Percentiles rank a stretch among this genome's conserved stretches.
Evolutionary conservation across 2,797 vertebrate genomes (phyloP).

Genomic region (Sebastes hopkinsi): DNA sequence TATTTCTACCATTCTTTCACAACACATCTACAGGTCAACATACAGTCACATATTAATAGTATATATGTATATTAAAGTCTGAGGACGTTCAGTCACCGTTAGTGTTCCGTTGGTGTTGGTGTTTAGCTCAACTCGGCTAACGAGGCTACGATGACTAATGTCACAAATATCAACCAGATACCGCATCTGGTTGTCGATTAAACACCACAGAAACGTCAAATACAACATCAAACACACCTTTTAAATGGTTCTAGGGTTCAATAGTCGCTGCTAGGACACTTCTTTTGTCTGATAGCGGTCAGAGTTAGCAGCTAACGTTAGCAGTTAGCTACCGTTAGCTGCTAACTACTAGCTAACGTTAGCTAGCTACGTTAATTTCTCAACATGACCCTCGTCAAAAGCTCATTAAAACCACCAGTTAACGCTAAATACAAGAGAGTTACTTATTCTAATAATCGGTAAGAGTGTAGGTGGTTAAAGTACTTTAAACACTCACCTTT

Average conservation of each 20-base stretch:
- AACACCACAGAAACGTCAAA: fast-evolving
- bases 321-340: conserved; percentile 32
- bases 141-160: not conserved
- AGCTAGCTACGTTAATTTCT: not conserved
- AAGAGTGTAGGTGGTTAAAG: fast-evolving
- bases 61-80: no score
- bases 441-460: fast-evolving
- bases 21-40: no score
- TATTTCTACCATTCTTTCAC: no score
- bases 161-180: fast-evolving
- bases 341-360: not conserved
- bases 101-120: not conserved
- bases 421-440: fast-evolving
- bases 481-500: conserved; percentile 20
- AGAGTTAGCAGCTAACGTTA: conserved; percentile 19
- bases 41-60: no score
- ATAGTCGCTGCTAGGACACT: not conserved
- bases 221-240: fast-evolving
- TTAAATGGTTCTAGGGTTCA: fast-evolving
- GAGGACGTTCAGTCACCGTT: not conserved
- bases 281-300: conserved; percentile 56
- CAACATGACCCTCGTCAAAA: not conserved
- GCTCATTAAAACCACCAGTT: not conserved
- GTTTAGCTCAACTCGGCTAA: conserved; percentile 10
- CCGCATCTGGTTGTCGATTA: not conserved